A percentile compares a stretch with the other conserved stretches of the same genome.
Evolutionary conservation across 2,888 invertebrate genomes (phyloP).

Genomic region (Hypolimnas misippus): DNA sequence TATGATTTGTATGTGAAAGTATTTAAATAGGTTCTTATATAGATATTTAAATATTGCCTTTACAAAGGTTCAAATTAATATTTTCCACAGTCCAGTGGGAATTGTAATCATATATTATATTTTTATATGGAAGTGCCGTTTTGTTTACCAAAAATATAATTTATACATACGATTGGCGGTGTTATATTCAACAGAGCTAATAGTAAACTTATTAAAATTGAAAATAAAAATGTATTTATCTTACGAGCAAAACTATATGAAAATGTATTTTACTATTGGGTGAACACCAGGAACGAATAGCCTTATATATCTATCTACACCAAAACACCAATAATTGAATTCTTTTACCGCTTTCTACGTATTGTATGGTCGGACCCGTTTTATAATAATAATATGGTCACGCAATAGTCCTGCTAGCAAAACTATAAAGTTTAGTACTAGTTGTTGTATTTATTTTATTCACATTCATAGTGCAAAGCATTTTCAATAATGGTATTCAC

Average conservation of each 20-base stretch:
- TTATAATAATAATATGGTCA: constrained; percentile 48
- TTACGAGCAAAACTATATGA: constrained; percentile 9
- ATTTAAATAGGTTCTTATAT: background rate
- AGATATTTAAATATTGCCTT: background rate
- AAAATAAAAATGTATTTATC: constrained; percentile 2
- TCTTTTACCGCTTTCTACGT: constrained; percentile 54
- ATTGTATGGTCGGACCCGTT: constrained; percentile 42
- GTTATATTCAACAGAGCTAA: constrained; percentile 8
- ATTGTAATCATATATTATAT: constrained; percentile 22
- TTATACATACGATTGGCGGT: constrained; percentile 7
- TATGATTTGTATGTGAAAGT: constrained; percentile 2
- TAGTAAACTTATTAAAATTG: constrained; percentile 1
- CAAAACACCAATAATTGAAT: constrained; percentile 61
- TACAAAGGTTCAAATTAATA: background rate
- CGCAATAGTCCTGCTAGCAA: constrained; percentile 63
- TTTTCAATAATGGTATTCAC: constrained; percentile 6
- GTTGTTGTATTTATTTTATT: constrained; percentile 37
- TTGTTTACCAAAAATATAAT: constrained; percentile 20
- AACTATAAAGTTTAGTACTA: constrained; percentile 32
- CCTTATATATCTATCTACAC: constrained; percentile 61
- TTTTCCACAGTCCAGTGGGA: constrained; percentile 24
- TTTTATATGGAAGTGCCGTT: constrained; percentile 20
- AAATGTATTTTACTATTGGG: constrained; percentile 56
- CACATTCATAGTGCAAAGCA: constrained; percentile 16
- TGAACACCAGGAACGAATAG: constrained; percentile 52